Evolutionary conservation across 1,140 invertebrate species (phyloP), one percentile per base, ranked within the genome.

Genomic region (Pogonus chalceus): DNA sequence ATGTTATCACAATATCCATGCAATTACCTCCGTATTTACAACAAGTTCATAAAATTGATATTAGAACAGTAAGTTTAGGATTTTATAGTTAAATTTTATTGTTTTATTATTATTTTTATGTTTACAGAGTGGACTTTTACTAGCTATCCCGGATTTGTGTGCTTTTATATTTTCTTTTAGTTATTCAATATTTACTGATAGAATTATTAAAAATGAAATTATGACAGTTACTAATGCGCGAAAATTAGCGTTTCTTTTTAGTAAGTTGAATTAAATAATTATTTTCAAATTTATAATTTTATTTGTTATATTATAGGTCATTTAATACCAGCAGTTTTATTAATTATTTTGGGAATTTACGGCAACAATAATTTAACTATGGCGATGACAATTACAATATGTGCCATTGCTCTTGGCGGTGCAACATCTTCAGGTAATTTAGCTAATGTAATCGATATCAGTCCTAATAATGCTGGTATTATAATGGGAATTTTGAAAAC

Each of bases 11-110:
- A 16, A 71, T 84, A 59, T 65, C 83, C 9, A 79, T 78, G 23
- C 74, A 78, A 55, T 65, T 84, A 4, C 82, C 82, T 0, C 76
- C 75, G 10, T 84, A 81, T 64, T 73, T 84, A 62, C 73, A 74
- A 24, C 70, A 76, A 62, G 72, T 81, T 20, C 67, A 84, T 1
- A 68, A 77, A 56, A 79, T 79, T 56, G 69, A 80, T 59, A 73
- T 82, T 22, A 65, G 76, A 64, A 62, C 71, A 57, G 79, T 82
- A 66, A 58, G 60, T 48, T 35, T n/a, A n/a, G n/a, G 2, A 1
- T 23, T 21, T 10, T 7, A 2, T 31, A 14, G 12, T 12, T 37
- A 52, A 9, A 35, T 10, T 51, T 12, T 18, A 24, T 20, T 2
- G n/a, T 53, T 55, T n/a, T 2, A 37, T 31, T 51, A 23, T 14